Evolutionary conservation across 2,113 vertebrate species (phyloP).

Genomic region (Prunella himalayana): DNA sequence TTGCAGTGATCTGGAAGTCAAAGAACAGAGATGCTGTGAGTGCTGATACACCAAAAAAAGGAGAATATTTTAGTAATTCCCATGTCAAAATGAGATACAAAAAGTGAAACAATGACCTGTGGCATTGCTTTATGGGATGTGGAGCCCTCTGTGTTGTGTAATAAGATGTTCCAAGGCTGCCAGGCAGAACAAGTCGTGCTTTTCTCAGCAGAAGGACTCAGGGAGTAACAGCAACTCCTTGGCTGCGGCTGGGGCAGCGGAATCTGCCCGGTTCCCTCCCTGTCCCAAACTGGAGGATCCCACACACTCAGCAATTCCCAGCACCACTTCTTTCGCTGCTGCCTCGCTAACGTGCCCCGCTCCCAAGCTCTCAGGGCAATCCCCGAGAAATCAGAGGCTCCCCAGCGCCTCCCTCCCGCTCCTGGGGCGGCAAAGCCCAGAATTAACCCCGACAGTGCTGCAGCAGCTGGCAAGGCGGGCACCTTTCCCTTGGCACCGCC

Average conservation of each 20-base stretch:
- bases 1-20: background rate
- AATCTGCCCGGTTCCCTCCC: background rate
- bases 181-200: slow-evolving; percentile 24
- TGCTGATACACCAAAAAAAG: background rate
- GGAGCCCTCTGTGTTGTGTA: background rate
- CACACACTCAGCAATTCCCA: background rate
- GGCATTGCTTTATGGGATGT: background rate
- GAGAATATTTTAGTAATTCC: background rate
- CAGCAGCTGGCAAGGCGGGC: background rate
- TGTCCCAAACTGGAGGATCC: background rate
- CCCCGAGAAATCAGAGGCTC: background rate
- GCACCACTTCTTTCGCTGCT: background rate
- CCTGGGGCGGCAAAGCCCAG: background rate
- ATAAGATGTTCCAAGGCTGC: background rate
- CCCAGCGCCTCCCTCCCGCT: background rate
- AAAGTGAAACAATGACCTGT: background rate
- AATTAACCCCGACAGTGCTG: background rate
- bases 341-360: background rate
- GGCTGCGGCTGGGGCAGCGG: background rate
- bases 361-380: background rate
- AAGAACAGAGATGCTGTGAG: background rate
- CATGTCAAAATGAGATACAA: background rate
- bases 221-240: background rate
- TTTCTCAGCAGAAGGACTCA: background rate
- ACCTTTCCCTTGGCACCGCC: background rate